Conservation (phyloP, 2,113 vertebrate genomes). For the Dromas ardeola region DNA sequence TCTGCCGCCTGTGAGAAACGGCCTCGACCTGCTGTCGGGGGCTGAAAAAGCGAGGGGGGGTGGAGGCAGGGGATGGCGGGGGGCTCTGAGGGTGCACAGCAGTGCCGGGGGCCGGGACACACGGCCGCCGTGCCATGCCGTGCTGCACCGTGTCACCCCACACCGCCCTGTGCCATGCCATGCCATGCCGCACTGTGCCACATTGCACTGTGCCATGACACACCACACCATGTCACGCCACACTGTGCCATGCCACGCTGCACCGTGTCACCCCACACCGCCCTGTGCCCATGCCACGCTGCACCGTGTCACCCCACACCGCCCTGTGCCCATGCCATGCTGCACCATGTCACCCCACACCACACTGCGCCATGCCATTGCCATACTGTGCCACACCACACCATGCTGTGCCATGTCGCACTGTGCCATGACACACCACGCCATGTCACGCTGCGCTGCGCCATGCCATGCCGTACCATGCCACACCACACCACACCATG, state of each 20-base stretch:
- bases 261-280: too few relatives aligned
- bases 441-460: too few relatives aligned
- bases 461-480: too few relatives aligned
- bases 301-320: too few relatives aligned
- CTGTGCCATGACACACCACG: not conserved
- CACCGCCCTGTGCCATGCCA: accelerated
- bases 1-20: not conserved
- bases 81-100: not conserved
- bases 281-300: too few relatives aligned
- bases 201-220: too few relatives aligned
- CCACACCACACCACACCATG: too few relatives aligned
- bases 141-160: accelerated
- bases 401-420: accelerated
- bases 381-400: too few relatives aligned
- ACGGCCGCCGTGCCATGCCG: accelerated
- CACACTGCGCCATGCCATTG: too few relatives aligned
- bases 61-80: accelerated
- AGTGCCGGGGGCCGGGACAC: accelerated
- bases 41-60: not conserved
- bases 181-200: not conserved
- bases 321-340: too few relatives aligned
- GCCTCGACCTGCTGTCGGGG: not conserved
- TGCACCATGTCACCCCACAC: accelerated
- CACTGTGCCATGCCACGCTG: accelerated
- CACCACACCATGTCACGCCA: not conserved